Evolutionary conservation across 2,797 vertebrate species (phyloP).

Genomic region (Alfaro cultratus): DNA sequence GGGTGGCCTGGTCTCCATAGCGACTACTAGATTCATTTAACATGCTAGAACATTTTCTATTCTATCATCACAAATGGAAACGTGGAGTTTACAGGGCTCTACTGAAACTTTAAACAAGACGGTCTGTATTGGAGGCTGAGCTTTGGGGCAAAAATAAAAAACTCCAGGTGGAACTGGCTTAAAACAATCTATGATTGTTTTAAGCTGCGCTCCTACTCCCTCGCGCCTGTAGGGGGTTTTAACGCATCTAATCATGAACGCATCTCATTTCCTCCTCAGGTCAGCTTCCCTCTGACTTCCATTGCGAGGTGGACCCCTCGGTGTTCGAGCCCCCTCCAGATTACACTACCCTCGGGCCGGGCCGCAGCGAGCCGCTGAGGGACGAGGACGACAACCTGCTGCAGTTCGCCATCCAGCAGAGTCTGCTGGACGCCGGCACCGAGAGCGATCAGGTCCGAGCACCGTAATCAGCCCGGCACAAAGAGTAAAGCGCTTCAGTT

Average conservation of each 20-base stretch:
- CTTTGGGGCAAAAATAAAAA: not conserved
- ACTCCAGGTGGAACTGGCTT: too few species aligned
- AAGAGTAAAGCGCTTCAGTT: not conserved
- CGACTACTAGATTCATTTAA: not conserved
- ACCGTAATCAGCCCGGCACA: not conserved
- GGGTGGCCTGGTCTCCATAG: not conserved
- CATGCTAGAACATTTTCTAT: not conserved
- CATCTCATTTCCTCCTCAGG: conserved; percentile 59
- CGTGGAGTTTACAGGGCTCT: not conserved
- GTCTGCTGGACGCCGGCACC: conserved; percentile 90
- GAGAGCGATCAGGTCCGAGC: conserved; percentile 91
- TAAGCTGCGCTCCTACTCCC: not conserved
- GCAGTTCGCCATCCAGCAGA: conserved; percentile 97
- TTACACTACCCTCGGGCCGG: conserved; percentile 90
- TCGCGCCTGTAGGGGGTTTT: not conserved
- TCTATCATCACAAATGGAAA: not conserved
- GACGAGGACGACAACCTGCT: conserved; percentile 94
- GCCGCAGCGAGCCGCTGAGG: conserved; percentile 90
- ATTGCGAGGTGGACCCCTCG: conserved; percentile 90
- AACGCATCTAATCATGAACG: not conserved
- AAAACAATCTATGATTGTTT: too few species aligned
- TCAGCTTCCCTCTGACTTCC: conserved; percentile 72
- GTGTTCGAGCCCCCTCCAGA: conserved; percentile 93
- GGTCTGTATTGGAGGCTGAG: not conserved
- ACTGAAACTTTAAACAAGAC: not conserved